These are phyloP conservation scores for Drosophila tani DNA, from an alignment of 1,140 invertebrate species.

Conservation along the genomic window DNA sequence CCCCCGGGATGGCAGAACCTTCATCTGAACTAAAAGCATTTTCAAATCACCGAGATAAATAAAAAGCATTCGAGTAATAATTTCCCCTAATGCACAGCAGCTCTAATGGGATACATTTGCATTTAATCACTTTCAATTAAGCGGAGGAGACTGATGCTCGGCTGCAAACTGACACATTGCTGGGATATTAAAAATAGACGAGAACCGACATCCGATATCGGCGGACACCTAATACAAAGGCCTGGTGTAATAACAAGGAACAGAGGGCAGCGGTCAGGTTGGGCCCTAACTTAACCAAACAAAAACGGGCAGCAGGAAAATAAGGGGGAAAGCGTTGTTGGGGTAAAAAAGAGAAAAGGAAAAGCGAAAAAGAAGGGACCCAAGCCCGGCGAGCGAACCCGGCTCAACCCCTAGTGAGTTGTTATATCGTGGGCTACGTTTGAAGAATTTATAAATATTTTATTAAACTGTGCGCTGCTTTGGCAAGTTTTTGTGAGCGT, in stretches of 20 bases:
- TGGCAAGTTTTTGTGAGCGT: constrained; percentile 65
- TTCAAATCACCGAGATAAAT: constrained; percentile 34
- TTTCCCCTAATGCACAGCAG: constrained; percentile 45
- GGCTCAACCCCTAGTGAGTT: constrained; percentile 57
- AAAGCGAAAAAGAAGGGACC: constrained; percentile 13
- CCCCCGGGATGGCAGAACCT: neutral
- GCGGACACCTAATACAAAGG: constrained; percentile 47
- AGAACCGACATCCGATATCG: constrained; percentile 50
- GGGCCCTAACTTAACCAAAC: constrained; percentile 24
- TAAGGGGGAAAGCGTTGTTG: neutral
- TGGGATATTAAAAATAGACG: constrained; percentile 64
- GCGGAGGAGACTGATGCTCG: constrained; percentile 18
- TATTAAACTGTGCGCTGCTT: constrained; percentile 64
- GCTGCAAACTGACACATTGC: constrained; percentile 49
- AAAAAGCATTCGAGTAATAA: constrained; percentile 34
- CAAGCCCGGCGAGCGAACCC: constrained; percentile 21
- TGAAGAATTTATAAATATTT: constrained; percentile 71
- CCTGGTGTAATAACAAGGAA: constrained; percentile 34
- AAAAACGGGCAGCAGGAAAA: constrained; percentile 7
- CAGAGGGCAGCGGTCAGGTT: constrained; percentile 33
- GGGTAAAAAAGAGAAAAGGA: neutral
- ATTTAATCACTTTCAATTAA: constrained; percentile 64
- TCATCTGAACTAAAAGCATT: constrained; percentile 20
- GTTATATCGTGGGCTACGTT: constrained; percentile 65
- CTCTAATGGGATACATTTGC: constrained; percentile 51